Evolutionary conservation across 92 coral and sea anemone species (phyloP).

Genomic region (Micromussa lordhowensis): DNA sequence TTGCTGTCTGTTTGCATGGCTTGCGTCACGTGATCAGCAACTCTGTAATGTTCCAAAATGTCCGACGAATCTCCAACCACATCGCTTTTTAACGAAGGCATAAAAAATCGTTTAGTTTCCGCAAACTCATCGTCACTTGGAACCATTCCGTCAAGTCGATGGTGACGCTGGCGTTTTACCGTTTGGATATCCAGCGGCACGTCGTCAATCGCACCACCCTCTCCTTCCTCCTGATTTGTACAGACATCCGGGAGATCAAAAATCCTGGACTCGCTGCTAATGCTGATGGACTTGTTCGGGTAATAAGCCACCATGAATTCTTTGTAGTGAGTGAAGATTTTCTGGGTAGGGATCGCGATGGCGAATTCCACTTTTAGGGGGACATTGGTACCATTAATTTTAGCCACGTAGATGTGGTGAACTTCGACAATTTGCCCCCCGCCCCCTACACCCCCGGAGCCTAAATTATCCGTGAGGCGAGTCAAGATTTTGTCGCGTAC

Average conservation of each 20-base stretch:
- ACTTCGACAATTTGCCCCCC: constrained; percentile 29
- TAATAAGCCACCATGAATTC: constrained; percentile 69
- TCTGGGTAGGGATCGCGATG: constrained; percentile 42
- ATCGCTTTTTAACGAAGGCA: constrained; percentile 19
- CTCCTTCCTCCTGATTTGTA: background rate
- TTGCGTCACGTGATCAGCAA: constrained; percentile 16
- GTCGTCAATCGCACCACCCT: constrained; percentile 34
- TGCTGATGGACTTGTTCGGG: constrained; percentile 50
- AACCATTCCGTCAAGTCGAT: background rate
- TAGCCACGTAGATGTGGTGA: constrained; percentile 48
- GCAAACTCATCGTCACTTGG: constrained; percentile 17
- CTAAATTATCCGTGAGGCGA: constrained; percentile 29
- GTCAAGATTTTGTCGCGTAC: constrained; percentile 34
- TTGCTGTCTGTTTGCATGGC: background rate
- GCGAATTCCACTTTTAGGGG: constrained; percentile 63
- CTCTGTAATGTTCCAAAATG: constrained; percentile 39
- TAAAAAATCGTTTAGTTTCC: constrained; percentile 19
- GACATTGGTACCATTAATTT: constrained; percentile 44
- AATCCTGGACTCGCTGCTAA: constrained; percentile 51
- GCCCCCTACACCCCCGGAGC: background rate
- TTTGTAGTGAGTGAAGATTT: constrained; percentile 51
- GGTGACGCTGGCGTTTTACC: constrained; percentile 30
- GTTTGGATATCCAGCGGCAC: constrained; percentile 40
- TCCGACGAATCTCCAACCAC: constrained; percentile 6
- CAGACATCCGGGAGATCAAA: constrained; percentile 42